Evolutionary conservation across 2,797 vertebrate species (phyloP).

Genomic region (Tiaroga cobitis): DNA sequence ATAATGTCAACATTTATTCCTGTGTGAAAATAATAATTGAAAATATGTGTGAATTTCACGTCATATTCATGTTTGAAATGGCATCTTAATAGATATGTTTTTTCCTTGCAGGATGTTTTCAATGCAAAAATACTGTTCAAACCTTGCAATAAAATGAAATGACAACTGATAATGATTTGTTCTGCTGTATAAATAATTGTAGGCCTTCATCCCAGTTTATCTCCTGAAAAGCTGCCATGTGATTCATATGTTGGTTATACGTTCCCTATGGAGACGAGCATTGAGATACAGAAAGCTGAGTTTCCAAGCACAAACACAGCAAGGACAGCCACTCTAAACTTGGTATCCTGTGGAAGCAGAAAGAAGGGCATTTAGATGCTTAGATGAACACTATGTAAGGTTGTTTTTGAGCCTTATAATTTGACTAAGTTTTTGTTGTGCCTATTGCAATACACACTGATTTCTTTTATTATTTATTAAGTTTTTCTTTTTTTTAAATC

Average conservation of each 20-base stretch:
- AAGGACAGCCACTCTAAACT: conserved; percentile 78
- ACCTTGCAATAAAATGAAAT: conserved; percentile 53
- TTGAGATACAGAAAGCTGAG: conserved; percentile 73
- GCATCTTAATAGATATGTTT: conserved; percentile 26
- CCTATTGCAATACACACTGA: neutral
- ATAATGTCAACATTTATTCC: conserved; percentile 37
- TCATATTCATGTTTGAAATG: conserved; percentile 34
- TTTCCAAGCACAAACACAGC: conserved; percentile 82
- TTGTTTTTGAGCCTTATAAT: neutral
- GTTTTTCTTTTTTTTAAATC: too few relatives aligned
- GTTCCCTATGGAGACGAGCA: conserved; percentile 75
- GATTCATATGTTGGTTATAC: conserved; percentile 62
- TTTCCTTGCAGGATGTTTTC: conserved; percentile 23
- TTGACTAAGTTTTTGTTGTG: neutral
- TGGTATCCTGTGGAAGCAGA: conserved; percentile 69
- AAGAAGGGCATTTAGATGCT: neutral
- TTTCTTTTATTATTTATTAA: neutral
- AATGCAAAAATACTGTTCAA: conserved; percentile 36
- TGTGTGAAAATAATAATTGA: conserved; percentile 18
- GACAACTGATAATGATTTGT: conserved; percentile 3
- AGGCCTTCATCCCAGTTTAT: neutral
- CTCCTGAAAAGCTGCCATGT: neutral
- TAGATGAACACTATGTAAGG: neutral
- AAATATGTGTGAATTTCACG: conserved; percentile 30
- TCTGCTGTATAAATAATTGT: neutral